These are phyloP conservation scores for Hystrix cristata DNA, from an alignment of 2,113 vertebrate species.

Conservation along the genomic window DNA sequence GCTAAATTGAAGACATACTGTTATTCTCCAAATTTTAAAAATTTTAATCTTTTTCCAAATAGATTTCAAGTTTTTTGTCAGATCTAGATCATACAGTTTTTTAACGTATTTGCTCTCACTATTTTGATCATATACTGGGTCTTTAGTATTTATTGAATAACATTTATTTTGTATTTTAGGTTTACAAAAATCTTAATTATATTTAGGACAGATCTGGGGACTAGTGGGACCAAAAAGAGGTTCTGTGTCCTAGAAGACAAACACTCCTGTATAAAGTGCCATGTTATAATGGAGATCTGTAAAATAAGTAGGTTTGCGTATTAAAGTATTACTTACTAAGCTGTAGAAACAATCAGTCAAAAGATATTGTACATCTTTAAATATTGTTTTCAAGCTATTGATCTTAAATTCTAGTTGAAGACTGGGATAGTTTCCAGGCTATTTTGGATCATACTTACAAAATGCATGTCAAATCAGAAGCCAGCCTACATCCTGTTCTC, in stretches of 20 bases:
- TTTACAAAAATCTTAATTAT: not conserved
- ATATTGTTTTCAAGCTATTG: conserved; percentile 54
- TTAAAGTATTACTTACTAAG: not conserved
- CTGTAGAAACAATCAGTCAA: not conserved
- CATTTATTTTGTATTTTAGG: conserved; percentile 19
- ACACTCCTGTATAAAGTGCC: not conserved
- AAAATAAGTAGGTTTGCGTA: not conserved
- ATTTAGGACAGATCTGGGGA: not conserved
- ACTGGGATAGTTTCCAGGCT: conserved; percentile 99
- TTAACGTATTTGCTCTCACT: not conserved
- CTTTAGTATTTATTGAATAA: conserved; percentile 3
- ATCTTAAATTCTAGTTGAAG: conserved; percentile 93
- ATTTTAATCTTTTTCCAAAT: not conserved
- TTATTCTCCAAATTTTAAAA: not conserved
- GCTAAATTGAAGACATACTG: not conserved
- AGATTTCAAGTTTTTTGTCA: not conserved
- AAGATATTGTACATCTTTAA: not conserved
- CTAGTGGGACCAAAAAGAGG: not conserved
- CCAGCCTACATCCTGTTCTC: conserved; percentile 97
- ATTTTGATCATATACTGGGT: not conserved
- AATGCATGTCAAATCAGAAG: conserved; percentile 99
- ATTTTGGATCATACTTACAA: conserved; percentile 99
- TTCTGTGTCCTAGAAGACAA: not conserved
- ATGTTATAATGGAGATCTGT: not conserved
- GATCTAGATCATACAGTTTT: not conserved